Conservation (phyloP, 2,113 vertebrate species). For the Peromyscus californicus region DNA sequence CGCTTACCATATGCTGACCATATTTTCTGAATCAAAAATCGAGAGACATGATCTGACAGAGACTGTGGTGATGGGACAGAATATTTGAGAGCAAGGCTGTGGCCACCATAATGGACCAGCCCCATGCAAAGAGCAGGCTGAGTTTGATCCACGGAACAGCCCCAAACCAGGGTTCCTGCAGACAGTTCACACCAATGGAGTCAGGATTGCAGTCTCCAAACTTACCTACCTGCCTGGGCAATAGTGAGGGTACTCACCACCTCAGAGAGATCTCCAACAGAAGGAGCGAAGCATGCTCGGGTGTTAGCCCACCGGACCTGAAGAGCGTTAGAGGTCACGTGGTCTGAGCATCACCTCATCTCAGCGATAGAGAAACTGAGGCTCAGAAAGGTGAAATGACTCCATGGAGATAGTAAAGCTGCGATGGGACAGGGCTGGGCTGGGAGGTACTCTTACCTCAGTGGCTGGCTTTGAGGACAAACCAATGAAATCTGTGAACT, state of each 20-base stretch:
- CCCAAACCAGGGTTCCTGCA: slow-evolving; percentile 28
- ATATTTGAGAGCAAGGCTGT: slow-evolving; percentile 65
- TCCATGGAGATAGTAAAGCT: not conserved
- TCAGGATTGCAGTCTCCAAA: not conserved
- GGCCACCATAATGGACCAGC: slow-evolving; percentile 58
- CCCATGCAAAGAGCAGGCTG: not conserved
- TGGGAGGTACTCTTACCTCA: not conserved
- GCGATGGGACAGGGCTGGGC: fast-evolving
- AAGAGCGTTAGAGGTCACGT: not conserved
- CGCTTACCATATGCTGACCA: slow-evolving; percentile 74
- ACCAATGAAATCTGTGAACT: not conserved
- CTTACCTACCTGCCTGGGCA: not conserved
- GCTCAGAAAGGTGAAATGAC: not conserved
- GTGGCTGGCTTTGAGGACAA: not conserved
- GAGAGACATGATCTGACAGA: slow-evolving; percentile 71
- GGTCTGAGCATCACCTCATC: not conserved
- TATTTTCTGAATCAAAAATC: slow-evolving; percentile 73
- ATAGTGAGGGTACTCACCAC: not conserved
- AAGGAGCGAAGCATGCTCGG: not conserved
- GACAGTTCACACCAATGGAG: not conserved
- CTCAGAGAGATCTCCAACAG: not conserved
- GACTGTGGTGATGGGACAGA: slow-evolving; percentile 54
- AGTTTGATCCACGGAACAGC: slow-evolving; percentile 7
- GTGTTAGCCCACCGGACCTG: not conserved
- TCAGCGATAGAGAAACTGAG: not conserved